Base-by-base conservation (phyloP, 2,888 invertebrate species). In the Druceiella hillmani region DNA sequence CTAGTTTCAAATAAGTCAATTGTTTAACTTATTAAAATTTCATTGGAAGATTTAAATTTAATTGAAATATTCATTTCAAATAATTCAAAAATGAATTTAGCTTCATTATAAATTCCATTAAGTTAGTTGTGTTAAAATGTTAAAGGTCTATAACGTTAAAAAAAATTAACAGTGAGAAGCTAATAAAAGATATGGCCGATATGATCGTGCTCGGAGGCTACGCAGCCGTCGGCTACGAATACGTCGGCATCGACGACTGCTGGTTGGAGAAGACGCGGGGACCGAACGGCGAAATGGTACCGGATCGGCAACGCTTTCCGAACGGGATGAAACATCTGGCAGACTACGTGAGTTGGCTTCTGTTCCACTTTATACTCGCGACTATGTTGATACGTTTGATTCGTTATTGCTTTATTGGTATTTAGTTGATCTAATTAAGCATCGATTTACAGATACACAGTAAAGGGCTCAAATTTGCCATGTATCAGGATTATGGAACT, bases 401-500 rank as follows among this genome's bases (percentile, higher is more conserved):
- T 22, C 22, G 22, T 22, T n/a, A n/a, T 7, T n/a, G 7, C n/a
- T 22, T 22, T 22, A 7, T 22, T 22, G n/a, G n/a, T 22, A 7
- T 7, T 22, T 7, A 22, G 9, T 25, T 27, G 3, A 2, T 17
- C n/a, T 27, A n/a, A n/a, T n/a, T n/a, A n/a, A n/a, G n/a, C n/a
- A 16, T 30, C 17, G 31, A 26, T 36, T 25, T 50, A n/a, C 50
- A 83, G 84, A 67, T 87, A 36, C 87, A 87, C 52, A 56, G 60
- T 1, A 74, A 71, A 50, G 85, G 85, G 1, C 61, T 89, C 4
- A 83, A 84, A 56, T 80, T 88, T 55, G 88, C 87, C 3, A 76
- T 87, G 41, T 89, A 89, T 55, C 83, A 81, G 53, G 86, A 88
- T 57, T 85, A 79, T 59, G 88, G 88, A 2, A 79, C 77, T 1